phyloP scores from a whole-genome alignment of 2,113 vertebrate species.

The Acrocephalus kingi region DNA sequence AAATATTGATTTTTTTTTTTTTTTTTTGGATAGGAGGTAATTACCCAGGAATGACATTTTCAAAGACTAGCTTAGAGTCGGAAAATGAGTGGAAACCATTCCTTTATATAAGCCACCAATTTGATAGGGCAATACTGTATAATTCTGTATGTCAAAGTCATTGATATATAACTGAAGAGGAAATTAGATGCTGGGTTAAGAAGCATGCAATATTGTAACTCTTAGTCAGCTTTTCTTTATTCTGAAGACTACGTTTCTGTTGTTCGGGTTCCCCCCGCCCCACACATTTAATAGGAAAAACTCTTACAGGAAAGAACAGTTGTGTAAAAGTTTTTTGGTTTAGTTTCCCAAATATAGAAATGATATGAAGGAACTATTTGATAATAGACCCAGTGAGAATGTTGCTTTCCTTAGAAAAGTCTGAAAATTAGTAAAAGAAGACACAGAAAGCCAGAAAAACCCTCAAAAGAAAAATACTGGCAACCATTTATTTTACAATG shows the following conservation, averaged over 20 bases:
- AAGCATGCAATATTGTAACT: not conserved
- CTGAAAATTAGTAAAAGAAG: not conserved
- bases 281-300: not conserved
- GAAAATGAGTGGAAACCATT: not conserved
- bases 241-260: not conserved
- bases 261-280: accelerated
- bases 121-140: not conserved
- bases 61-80: not conserved
- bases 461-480: not conserved
- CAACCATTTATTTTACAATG: not conserved
- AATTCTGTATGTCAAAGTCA: not conserved
- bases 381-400: not conserved
- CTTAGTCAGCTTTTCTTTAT: not conserved
- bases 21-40: not conserved
- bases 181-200: not conserved
- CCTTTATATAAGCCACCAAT: not conserved
- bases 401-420: not conserved
- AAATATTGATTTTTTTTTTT: not conserved
- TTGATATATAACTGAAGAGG: not conserved
- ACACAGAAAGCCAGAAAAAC: not conserved
- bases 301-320: not conserved
- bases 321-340: not conserved
- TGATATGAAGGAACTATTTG: not conserved
- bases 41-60: not conserved
- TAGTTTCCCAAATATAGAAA: not conserved